Percentiles rank a stretch among this genome's conserved stretches.
phyloP scores from a whole-genome alignment of 2,888 invertebrate species.

The Drosophila bunnanda region DNA sequence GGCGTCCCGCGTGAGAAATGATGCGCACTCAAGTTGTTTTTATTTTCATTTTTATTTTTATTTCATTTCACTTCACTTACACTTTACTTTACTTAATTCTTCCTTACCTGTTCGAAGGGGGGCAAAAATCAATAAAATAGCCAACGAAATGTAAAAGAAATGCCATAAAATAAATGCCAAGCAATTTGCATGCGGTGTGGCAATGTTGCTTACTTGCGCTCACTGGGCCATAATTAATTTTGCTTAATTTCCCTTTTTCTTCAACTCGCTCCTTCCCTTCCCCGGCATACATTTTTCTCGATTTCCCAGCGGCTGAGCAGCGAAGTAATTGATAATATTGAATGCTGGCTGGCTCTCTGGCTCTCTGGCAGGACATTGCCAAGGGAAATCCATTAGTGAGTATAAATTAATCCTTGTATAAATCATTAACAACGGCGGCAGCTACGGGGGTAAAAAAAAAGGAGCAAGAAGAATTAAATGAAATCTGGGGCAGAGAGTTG shows the following conservation, averaged over 20 bases:
- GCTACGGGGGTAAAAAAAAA: background rate
- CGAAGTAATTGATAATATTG: constrained; percentile 74
- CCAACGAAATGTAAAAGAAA: constrained; percentile 23
- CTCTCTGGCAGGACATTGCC: constrained; percentile 38
- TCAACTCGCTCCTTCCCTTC: background rate
- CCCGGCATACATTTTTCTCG: no score
- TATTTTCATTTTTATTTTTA: background rate
- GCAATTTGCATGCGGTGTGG: constrained; percentile 45
- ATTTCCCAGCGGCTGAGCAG: constrained; percentile 17
- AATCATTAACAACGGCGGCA: constrained; percentile 59
- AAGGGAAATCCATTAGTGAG: constrained; percentile 75
- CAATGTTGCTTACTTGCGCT: constrained; percentile 65
- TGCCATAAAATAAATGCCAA: constrained; percentile 31
- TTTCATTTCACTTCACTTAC: background rate
- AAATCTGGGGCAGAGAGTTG: constrained; percentile 42
- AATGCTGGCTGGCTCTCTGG: constrained; percentile 25
- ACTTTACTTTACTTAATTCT: constrained; percentile 8
- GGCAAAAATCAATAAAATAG: constrained; percentile 31
- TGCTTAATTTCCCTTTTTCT: constrained; percentile 48
- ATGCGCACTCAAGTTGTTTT: constrained; percentile 11
- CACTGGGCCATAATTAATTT: constrained; percentile 69
- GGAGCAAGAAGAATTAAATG: constrained; percentile 18
- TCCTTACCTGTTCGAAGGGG: background rate
- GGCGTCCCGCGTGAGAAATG: constrained; percentile 7
- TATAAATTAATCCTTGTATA: constrained; percentile 76